phyloP scores from a whole-genome alignment of 2,888 invertebrate genomes.

The Callyntrura guangdongensis region DNA sequence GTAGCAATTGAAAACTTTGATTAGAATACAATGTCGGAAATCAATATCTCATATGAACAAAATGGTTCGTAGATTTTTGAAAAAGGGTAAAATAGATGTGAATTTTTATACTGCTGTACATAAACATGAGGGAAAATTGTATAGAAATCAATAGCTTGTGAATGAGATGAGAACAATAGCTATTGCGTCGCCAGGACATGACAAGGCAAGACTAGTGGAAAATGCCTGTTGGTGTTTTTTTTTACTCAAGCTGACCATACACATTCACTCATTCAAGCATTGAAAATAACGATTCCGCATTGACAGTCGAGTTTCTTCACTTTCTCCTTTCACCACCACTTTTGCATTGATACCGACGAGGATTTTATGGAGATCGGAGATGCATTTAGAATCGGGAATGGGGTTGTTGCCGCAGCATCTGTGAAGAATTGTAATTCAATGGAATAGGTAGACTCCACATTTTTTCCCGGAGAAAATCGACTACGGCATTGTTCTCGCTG shows the following conservation, averaged over 20 bases:
- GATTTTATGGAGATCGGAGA: constrained; percentile 3
- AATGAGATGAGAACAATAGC: too few relatives aligned
- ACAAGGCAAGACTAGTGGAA: too few relatives aligned
- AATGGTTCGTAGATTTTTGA: too few relatives aligned
- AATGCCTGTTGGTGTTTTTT: too few relatives aligned
- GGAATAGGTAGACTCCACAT: neutral
- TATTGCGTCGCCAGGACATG: too few relatives aligned
- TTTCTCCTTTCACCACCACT: neutral
- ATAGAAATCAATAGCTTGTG: too few relatives aligned
- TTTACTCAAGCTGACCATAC: too few relatives aligned
- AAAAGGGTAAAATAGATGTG: neutral
- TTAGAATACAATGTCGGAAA: neutral
- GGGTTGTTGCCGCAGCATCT: constrained; percentile 62
- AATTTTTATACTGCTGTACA: neutral
- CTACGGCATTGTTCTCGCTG: neutral
- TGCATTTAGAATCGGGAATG: constrained; percentile 63
- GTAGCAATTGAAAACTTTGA: neutral
- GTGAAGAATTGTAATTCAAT: constrained; percentile 67
- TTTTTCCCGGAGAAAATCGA: neutral
- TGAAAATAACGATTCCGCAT: neutral
- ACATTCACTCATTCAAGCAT: neutral
- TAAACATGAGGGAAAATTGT: too few relatives aligned
- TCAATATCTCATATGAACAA: neutral
- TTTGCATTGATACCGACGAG: neutral
- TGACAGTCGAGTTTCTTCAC: neutral